These are phyloP conservation scores for Epizoanthus scotinus DNA, from an alignment of 92 coral and sea anemone species.

Conservation along the genomic window DNA sequence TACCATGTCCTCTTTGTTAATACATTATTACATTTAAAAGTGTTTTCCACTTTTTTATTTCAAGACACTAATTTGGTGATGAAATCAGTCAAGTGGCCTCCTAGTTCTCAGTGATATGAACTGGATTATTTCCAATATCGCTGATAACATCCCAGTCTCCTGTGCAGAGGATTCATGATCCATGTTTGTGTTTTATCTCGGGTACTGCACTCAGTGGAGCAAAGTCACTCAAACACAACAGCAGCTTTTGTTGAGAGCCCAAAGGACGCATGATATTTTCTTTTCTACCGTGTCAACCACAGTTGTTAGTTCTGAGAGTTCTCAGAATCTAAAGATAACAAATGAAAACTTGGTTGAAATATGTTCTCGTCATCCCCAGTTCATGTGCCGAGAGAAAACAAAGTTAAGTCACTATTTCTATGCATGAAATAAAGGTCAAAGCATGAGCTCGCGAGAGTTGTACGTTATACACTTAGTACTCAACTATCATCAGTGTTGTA, in stretches of 20 bases:
- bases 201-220: neutral
- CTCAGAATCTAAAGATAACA: too few relatives aligned
- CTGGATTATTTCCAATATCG: neutral
- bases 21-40: neutral
- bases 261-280: neutral
- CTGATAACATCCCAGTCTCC: conserved; percentile 3
- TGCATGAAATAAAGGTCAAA: too few relatives aligned
- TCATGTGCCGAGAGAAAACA: too few relatives aligned
- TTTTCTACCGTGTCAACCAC: neutral
- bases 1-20: neutral
- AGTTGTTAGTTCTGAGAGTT: too few relatives aligned
- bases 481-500: too few relatives aligned
- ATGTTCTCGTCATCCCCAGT: too few relatives aligned
- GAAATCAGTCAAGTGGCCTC: neutral
- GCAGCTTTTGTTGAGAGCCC: neutral
- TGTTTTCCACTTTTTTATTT: neutral
- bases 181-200: neutral
- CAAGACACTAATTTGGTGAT: neutral
- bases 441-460: too few relatives aligned
- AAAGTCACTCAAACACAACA: neutral
- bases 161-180: neutral
- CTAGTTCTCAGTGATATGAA: neutral
- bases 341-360: too few relatives aligned
- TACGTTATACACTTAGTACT: too few relatives aligned
- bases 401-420: too few relatives aligned